phyloP scores from a whole-genome alignment of 2,888 invertebrate genomes.

The Pilophorus perplexus region DNA sequence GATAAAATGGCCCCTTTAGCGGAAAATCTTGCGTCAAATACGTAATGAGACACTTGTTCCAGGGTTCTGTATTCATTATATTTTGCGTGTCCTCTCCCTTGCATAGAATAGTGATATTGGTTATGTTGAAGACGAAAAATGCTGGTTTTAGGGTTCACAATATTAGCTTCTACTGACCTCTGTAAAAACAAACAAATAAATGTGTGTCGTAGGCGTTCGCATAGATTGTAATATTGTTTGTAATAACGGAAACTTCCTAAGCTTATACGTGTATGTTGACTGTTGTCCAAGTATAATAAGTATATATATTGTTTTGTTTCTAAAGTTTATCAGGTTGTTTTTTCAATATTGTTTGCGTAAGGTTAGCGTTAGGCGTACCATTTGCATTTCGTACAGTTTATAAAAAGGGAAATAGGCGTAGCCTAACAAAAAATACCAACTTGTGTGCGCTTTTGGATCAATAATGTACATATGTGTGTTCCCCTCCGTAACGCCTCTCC shows the following conservation, averaged over 20 bases:
- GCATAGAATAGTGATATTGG: constrained; percentile 39
- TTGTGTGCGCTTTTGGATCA: constrained; percentile 28
- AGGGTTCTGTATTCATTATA: constrained; percentile 40
- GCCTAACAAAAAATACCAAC: constrained; percentile 38
- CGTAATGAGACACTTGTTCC: constrained; percentile 39
- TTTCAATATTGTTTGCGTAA: constrained; percentile 43
- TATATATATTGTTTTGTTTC: constrained; percentile 41
- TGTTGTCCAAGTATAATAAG: constrained; percentile 29
- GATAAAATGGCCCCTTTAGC: too few relatives aligned
- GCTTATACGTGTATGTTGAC: constrained; percentile 34
- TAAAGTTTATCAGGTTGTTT: constrained; percentile 42
- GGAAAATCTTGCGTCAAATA: too few relatives aligned
- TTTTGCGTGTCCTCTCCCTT: constrained; percentile 42
- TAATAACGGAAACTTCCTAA: constrained; percentile 27
- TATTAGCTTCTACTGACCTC: constrained; percentile 35
- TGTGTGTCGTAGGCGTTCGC: neutral
- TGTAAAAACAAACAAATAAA: constrained; percentile 14
- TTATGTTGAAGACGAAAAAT: constrained; percentile 33
- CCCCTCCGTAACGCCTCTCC: neutral
- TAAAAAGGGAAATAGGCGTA: constrained; percentile 34
- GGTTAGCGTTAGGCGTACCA: constrained; percentile 47
- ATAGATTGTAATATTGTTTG: constrained; percentile 13
- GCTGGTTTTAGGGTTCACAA: constrained; percentile 47
- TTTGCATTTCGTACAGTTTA: constrained; percentile 46
- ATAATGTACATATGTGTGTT: constrained; percentile 24